Conservation (phyloP, 2,113 vertebrate genomes). For the Lontra canadensis region DNA sequence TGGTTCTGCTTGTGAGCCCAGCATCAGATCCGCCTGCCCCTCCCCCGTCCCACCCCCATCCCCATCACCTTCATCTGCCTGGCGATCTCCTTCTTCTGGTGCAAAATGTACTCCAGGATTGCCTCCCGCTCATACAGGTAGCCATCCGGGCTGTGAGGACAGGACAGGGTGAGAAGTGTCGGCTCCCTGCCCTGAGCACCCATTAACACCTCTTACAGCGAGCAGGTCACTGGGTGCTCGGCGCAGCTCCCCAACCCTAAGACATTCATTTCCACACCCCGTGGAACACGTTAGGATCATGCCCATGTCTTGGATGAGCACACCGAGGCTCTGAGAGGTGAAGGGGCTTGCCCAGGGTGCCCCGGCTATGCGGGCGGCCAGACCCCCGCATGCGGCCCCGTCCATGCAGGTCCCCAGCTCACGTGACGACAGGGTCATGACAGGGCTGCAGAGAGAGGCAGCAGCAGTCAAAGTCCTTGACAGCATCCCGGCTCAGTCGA, state of each 20-base stretch:
- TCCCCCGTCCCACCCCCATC: background rate
- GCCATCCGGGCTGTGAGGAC: slow-evolving; percentile 87
- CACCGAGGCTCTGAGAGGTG: background rate
- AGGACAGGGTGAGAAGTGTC: background rate
- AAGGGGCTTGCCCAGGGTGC: background rate
- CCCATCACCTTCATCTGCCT: slow-evolving; percentile 91
- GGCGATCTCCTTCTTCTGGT: slow-evolving; percentile 92
- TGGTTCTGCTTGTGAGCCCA: background rate
- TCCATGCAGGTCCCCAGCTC: slow-evolving; percentile 34
- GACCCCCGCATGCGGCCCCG: background rate
- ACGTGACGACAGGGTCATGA: slow-evolving; percentile 92
- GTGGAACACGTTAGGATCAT: fast-evolving
- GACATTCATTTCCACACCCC: background rate
- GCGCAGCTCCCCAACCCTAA: background rate
- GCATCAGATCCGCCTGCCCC: background rate
- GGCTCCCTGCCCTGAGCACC: background rate
- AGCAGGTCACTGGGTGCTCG: background rate
- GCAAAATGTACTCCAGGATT: slow-evolving; percentile 93
- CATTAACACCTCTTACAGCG: fast-evolving
- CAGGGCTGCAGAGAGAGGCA: slow-evolving; percentile 94
- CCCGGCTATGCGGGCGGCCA: background rate
- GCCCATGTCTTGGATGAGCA: background rate
- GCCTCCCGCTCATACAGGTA: slow-evolving; percentile 94
- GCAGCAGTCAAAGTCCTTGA: slow-evolving; percentile 96
- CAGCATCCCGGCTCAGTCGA: slow-evolving; percentile 92